Evolutionary conservation across 2,888 invertebrate species (phyloP), one percentile per base, ranked within the genome.

Genomic region (Caenorhabditis drosophilae): DNA sequence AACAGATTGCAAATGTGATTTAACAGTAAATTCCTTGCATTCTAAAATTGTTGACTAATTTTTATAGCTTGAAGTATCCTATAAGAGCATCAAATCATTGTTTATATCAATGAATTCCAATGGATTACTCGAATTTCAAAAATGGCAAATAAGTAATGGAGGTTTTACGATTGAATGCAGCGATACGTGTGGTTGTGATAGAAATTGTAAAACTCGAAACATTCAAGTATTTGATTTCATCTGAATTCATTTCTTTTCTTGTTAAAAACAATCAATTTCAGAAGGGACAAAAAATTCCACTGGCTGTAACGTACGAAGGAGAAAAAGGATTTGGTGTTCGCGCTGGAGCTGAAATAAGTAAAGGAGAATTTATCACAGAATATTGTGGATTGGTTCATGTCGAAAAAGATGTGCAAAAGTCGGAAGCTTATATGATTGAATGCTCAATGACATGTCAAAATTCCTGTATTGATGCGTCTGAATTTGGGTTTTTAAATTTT

Each of bases 271-370:
- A n/a, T n/a, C 53, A 54, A 18, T 62, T 62, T 34, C 62, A 62
- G 40, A 16, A 35, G 26, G 56, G 56, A 4, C 56, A 56, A 16
- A n/a, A 26, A 23, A 18, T 40, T 7, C 49, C 47, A 2, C 20
- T 62, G 9, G 47, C 38, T 4, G 27, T 62, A 0, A 36, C n/a
- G 15, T 47, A 49, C 15, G 52, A 62, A 26, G 11, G 26, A 11
- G n/a, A 34, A 3, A 61, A 55, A 51, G 62, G 62, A 4, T 62
- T 45, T 27, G 56, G 56, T 2, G 20, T 62, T 6, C 52, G 56
- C 3, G 52, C 62, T 0, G 56, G 44, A 1, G 26, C 7, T 6
- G 7, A n/a, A 3, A 44, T 62, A n/a, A 31, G 44, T 4, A 22
- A 4, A 0, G 62, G 62, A 12, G 46, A 55, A 7, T 34, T 62